Conservation (phyloP, 2,113 vertebrate species). For the Takifugu flavidus region DNA sequence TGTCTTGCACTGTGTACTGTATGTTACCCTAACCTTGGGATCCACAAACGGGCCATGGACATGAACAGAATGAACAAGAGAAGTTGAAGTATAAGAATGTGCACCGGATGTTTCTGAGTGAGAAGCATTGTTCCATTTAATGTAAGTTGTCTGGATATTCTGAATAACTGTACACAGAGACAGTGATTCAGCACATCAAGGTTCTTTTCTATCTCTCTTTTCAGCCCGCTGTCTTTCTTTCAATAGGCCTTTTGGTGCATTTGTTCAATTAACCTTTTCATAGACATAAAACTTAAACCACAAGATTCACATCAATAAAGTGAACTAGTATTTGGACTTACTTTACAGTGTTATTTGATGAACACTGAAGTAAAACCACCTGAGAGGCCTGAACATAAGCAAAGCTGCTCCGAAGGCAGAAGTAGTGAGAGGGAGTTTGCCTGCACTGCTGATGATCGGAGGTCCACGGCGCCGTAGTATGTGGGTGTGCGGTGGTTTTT, state of each 20-base stretch:
- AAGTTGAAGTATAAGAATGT: no score
- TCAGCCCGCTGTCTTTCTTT: neutral
- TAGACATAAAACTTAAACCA: neutral
- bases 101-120: neutral
- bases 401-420: constrained; percentile 11
- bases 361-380: neutral
- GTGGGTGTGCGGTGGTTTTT: constrained; percentile 34
- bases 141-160: constrained; percentile 7
- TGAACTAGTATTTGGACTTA: neutral
- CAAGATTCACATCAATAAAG: neutral
- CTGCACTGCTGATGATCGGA: constrained; percentile 7
- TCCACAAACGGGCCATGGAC: no score
- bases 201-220: constrained; percentile 1
- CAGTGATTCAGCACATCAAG: constrained; percentile 43
- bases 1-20: no score
- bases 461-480: neutral
- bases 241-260: neutral
- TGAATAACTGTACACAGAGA: constrained; percentile 12
- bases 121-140: neutral
- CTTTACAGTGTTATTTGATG: neutral
- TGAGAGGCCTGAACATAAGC: constrained; percentile 9
- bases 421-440: constrained; percentile 21
- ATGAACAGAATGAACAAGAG: neutral
- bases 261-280: neutral
- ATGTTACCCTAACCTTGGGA: no score